Percentiles rank a stretch among this genome's conserved stretches.
Conservation (phyloP, 1,140 invertebrate genomes). For the Bombus fervidus region DNA sequence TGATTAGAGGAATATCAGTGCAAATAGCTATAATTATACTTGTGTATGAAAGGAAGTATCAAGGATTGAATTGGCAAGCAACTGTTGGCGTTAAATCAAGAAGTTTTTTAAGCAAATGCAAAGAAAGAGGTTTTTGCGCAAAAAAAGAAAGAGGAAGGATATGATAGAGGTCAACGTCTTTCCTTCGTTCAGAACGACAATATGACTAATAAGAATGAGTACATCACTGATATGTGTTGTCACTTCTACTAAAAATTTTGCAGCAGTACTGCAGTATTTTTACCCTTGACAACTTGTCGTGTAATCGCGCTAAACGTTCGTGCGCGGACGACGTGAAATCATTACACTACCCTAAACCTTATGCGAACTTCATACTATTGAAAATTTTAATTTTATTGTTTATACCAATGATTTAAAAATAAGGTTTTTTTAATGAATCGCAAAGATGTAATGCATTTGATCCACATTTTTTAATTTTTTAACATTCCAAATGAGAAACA, state of each 20-base stretch:
- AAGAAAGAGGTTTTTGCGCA: background rate
- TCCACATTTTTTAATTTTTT: background rate
- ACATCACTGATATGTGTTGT: constrained; percentile 8
- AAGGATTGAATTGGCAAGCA: background rate
- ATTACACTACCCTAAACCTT: constrained; percentile 39
- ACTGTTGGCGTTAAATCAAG: background rate
- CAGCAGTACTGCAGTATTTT: constrained; percentile 58
- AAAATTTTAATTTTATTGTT: constrained; percentile 26
- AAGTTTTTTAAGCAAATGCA: background rate
- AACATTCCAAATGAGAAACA: background rate
- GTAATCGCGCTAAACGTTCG: constrained; percentile 56
- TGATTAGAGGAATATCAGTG: background rate
- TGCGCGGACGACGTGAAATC: constrained; percentile 41
- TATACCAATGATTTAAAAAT: background rate
- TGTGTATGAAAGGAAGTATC: background rate
- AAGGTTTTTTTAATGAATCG: background rate
- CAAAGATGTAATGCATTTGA: background rate
- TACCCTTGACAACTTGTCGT: constrained; percentile 58
- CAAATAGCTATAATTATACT: background rate
- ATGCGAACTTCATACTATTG: constrained; percentile 24
- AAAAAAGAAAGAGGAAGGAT: background rate
- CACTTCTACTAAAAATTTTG: constrained; percentile 38
- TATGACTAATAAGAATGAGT: background rate
- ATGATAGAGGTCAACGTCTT: constrained; percentile 23
- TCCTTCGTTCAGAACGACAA: constrained; percentile 4